These are phyloP conservation scores for Ceratosolen fusciceps DNA, from an alignment of 1,140 invertebrate species.

Conservation along the genomic window DNA sequence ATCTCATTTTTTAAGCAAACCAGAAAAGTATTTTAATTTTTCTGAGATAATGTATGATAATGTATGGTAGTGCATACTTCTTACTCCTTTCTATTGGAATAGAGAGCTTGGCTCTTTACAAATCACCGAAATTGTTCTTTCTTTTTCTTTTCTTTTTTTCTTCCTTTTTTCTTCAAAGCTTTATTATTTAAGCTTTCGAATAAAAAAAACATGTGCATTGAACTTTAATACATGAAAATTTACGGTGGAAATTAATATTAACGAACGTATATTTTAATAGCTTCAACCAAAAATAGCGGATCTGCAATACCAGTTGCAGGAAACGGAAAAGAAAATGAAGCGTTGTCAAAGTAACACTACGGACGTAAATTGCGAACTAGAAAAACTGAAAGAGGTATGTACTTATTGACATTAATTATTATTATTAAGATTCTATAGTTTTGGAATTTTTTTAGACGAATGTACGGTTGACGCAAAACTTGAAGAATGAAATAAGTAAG, in stretches of 20 bases:
- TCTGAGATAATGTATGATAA: too few relatives aligned
- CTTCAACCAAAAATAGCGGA: slow-evolving; percentile 57
- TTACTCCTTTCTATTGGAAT: too few relatives aligned
- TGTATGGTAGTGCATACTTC: too few relatives aligned
- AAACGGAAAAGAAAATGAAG: slow-evolving; percentile 53
- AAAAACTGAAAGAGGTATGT: slow-evolving; percentile 61
- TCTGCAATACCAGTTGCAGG: slow-evolving; percentile 58
- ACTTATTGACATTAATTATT: slow-evolving; percentile 9
- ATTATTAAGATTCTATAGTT: slow-evolving; percentile 13
- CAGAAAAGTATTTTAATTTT: too few relatives aligned
- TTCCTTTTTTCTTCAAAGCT: too few relatives aligned
- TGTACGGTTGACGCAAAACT: slow-evolving; percentile 53
- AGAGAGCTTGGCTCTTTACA: too few relatives aligned
- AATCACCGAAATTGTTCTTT: too few relatives aligned
- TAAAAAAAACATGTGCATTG: not conserved
- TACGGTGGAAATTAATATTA: not conserved
- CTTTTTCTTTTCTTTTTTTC: too few relatives aligned
- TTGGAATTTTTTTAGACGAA: slow-evolving; percentile 57
- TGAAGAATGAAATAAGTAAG: slow-evolving; percentile 57
- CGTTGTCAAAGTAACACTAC: not conserved
- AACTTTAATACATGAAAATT: not conserved
- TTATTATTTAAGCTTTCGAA: not conserved
- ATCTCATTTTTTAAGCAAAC: too few relatives aligned
- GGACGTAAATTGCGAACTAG: slow-evolving; percentile 50
- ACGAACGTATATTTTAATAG: slow-evolving; percentile 48